A percentile compares a stretch with the other conserved stretches of the same genome.
Conservation (phyloP, 2,888 invertebrate genomes). For the Cataglyphis altisquamis region DNA sequence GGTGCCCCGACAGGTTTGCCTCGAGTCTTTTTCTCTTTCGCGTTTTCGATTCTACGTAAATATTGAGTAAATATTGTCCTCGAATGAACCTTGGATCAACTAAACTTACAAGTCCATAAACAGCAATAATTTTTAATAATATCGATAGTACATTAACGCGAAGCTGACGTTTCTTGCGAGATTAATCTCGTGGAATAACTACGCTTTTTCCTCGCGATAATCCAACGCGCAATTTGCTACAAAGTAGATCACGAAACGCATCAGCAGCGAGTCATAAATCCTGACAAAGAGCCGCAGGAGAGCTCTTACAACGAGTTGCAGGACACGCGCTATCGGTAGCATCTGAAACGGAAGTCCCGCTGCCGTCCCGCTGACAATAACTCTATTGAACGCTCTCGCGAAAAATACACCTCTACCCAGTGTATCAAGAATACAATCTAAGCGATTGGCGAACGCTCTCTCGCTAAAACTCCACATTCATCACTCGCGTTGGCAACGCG, state of each 20-base stretch:
- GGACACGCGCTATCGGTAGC: conserved; percentile 14
- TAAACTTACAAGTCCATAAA: not conserved
- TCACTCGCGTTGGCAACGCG: conserved; percentile 20
- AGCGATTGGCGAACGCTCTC: conserved; percentile 10
- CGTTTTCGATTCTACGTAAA: not conserved
- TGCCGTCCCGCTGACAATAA: conserved; percentile 41
- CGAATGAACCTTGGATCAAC: not conserved
- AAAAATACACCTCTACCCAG: conserved; percentile 16
- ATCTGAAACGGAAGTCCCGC: conserved; percentile 48
- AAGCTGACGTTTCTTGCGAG: not conserved
- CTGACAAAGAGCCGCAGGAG: not conserved
- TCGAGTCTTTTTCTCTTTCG: conserved; percentile 1
- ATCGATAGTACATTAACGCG: not conserved
- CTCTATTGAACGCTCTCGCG: conserved; percentile 35
- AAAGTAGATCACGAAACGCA: conserved; percentile 33
- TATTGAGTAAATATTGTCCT: not conserved
- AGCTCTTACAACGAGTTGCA: no score
- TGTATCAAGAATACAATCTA: conserved; percentile 16
- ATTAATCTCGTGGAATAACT: not conserved
- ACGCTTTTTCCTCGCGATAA: not conserved
- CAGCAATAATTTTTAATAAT: conserved; percentile 2
- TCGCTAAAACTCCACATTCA: conserved; percentile 42
- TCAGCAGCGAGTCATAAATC: conserved; percentile 32
- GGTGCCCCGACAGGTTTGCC: conserved; percentile 17
- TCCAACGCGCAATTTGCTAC: conserved; percentile 32